Conservation (phyloP, 2,797 vertebrate species). For the Bovichtus diacanthus region DNA sequence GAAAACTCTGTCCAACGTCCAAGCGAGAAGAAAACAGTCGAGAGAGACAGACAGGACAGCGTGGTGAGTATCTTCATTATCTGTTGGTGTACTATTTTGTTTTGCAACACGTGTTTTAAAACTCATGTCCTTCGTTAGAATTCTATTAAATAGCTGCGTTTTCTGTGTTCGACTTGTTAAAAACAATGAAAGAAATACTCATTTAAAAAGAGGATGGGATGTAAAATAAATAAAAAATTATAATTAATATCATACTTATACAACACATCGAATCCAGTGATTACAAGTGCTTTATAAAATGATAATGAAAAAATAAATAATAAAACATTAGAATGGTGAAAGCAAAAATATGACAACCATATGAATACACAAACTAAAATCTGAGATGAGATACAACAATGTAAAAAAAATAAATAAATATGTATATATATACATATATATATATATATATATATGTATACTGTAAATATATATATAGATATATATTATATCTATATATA, state of each 20-base stretch:
- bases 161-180: background rate
- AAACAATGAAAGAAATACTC: background rate
- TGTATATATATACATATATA: too few relatives aligned
- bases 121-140: background rate
- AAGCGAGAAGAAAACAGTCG: slow-evolving; percentile 6
- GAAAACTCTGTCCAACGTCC: background rate
- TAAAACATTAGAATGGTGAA: background rate
- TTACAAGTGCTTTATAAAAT: too few relatives aligned
- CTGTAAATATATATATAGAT: too few relatives aligned
- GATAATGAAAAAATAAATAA: background rate
- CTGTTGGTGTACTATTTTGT: background rate
- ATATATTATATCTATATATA: too few relatives aligned
- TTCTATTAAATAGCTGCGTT: background rate
- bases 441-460: too few relatives aligned
- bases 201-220: background rate
- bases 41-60: background rate
- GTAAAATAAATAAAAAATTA: background rate
- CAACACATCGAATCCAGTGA: background rate
- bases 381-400: too few relatives aligned
- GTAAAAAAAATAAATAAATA: too few relatives aligned
- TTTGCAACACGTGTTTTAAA: background rate
- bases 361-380: background rate
- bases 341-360: too few relatives aligned
- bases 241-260: background rate
- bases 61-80: slow-evolving; percentile 42